Conservation (phyloP, 2,113 vertebrate species). For the Cyanocitta stelleri region DNA sequence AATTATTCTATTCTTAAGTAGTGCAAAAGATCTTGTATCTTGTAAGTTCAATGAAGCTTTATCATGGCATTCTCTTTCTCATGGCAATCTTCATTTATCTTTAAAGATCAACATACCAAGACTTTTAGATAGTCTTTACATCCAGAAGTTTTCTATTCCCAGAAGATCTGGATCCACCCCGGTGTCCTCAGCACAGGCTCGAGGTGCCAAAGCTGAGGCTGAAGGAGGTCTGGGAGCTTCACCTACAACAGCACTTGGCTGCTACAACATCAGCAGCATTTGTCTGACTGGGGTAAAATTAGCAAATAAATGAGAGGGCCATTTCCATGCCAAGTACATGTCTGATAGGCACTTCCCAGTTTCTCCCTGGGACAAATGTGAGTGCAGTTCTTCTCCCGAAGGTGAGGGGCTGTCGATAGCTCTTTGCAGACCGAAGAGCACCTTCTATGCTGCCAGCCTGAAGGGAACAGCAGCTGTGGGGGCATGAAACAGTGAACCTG, state of each 20-base stretch:
- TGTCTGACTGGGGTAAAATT: not conserved
- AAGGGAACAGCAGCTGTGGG: not conserved
- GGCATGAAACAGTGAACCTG: rapidly evolving
- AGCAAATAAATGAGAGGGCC: not conserved
- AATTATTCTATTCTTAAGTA: not conserved
- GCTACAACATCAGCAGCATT: not conserved
- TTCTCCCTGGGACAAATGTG: not conserved
- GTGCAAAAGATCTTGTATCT: not conserved
- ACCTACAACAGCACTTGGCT: not conserved
- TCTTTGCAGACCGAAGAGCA: not conserved
- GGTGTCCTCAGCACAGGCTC: rapidly evolving
- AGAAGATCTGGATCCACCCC: rapidly evolving
- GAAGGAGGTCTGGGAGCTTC: not conserved
- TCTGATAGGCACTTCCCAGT: not conserved
- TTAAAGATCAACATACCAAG: not conserved
- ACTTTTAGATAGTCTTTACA: not conserved
- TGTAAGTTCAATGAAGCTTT: not conserved
- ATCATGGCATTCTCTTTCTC: not conserved
- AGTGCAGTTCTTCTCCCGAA: not conserved
- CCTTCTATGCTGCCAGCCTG: not conserved
- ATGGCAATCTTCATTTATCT: not conserved
- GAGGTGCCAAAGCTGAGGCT: no score
- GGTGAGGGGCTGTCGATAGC: rapidly evolving
- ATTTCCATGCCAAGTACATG: not conserved
- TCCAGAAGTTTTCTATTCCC: not conserved